Evolutionary conservation across 1,140 invertebrate species (phyloP).

Genomic region (Metaphire vulgaris): DNA sequence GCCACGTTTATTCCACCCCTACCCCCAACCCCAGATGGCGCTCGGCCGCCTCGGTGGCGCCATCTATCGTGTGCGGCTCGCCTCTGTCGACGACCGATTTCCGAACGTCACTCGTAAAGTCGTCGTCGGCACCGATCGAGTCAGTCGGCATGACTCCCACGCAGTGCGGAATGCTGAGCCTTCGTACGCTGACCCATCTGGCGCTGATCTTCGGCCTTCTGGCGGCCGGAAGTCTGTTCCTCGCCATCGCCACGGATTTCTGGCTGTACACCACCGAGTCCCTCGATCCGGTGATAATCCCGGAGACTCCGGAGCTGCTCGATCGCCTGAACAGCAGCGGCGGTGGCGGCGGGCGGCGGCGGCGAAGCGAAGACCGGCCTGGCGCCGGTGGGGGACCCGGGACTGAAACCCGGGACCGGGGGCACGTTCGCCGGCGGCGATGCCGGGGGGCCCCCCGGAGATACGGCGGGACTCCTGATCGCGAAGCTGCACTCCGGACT

Average conservation of each 20-base stretch:
- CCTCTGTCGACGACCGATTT: too few species aligned
- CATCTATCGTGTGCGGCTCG: too few species aligned
- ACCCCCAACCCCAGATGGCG: too few species aligned
- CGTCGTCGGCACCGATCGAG: too few species aligned
- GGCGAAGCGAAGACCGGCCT: too few species aligned
- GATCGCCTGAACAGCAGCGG: background rate
- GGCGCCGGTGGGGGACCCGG: too few species aligned
- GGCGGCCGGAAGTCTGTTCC: conserved; percentile 34
- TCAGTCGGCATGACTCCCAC: background rate
- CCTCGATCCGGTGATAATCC: background rate
- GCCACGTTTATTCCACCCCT: too few species aligned
- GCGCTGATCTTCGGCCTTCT: conserved; percentile 36
- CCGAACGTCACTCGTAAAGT: too few species aligned
- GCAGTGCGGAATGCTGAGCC: background rate
- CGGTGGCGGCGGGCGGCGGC: too few species aligned
- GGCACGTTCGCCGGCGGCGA: background rate
- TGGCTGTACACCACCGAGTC: conserved; percentile 36
- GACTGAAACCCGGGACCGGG: too few species aligned
- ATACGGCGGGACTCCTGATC: background rate
- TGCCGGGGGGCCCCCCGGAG: too few species aligned
- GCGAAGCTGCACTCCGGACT: conserved; percentile 15
- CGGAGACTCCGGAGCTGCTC: background rate
- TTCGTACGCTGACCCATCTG: conserved; percentile 23
- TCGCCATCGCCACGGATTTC: conserved; percentile 40
- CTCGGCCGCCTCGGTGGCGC: too few species aligned